A percentile compares a stretch with the other conserved stretches of the same genome.
Conservation (phyloP, 2,888 invertebrate species). For the Zygogramma bicolorata region DNA sequence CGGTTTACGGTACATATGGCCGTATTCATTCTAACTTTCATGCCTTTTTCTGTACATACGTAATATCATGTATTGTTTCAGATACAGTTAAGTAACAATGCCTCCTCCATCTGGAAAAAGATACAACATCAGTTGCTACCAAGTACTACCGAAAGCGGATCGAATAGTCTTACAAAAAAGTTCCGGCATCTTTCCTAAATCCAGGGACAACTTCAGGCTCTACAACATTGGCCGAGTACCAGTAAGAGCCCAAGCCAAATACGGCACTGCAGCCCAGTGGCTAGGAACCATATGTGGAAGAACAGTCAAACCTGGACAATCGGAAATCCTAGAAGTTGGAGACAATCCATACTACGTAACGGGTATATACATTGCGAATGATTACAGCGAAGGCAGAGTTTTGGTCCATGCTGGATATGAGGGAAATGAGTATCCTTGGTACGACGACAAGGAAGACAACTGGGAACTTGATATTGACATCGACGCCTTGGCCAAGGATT, state of each 20-base stretch:
- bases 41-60: too few species aligned
- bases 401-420: background rate
- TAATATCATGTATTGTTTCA: background rate
- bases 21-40: too few species aligned
- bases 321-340: background rate
- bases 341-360: background rate
- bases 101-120: background rate
- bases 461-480: background rate
- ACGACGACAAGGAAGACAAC: background rate
- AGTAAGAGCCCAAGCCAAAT: background rate
- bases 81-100: background rate
- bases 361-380: background rate
- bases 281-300: background rate
- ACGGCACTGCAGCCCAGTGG: background rate
- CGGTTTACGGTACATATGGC: too few species aligned
- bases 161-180: background rate
- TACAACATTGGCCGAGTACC: background rate
- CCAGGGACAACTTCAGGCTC: background rate
- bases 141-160: background rate
- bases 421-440: background rate
- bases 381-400: background rate
- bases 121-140: background rate
- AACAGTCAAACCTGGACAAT: background rate
- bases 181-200: background rate
- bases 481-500: background rate